Base-by-base conservation (phyloP, 1,140 invertebrate genomes). In the Trichonephila clavipes region DNA sequence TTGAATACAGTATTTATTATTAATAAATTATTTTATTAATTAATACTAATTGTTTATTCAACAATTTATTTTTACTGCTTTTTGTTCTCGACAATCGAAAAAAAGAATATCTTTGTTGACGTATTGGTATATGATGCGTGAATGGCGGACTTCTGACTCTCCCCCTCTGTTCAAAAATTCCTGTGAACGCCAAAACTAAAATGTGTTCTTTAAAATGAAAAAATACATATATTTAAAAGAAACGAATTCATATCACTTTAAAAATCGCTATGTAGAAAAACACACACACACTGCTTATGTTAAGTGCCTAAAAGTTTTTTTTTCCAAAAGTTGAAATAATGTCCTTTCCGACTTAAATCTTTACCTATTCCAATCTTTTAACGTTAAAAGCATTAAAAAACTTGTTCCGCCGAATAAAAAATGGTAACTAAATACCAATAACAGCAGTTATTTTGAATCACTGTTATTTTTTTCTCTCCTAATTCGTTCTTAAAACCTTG, bases 351-450 rank as follows among this genome's bases (percentile, higher is more conserved):
- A 10, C 81, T 83, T 34, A 1, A 3, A 18, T 12, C 7, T 51
- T 51, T 51, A 51, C 51, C 51, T 51, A 51, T 51, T 51, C 8
- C 44, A 51, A 51, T 18, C 34, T 34, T 77, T 77, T 77, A 77
- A 28, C 24, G 24, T 77, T 34, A 77, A 77, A 77, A 34, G 14
- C 24, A 87, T 34, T 62, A 64, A 87, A 59, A 87, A 64, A 16
- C 24, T n/a, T 87, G 0, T 28, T 24, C 64, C 14, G 3, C 3
- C 6, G 24, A 62, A 62, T 87, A 87, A 34, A 87, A 88, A 69
- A 69, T 69, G 0, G 19, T 44, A 88, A 72, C 24, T 72, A 88
- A 88, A 88, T 69, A 88, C 87, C 87, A 88, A 88, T 88, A 88
- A 69, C 61, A 69, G 87, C 87, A 88, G 87, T 58, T 69, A 88